Conservation (phyloP, 2,113 vertebrate species). For the Gavialis gangeticus region DNA sequence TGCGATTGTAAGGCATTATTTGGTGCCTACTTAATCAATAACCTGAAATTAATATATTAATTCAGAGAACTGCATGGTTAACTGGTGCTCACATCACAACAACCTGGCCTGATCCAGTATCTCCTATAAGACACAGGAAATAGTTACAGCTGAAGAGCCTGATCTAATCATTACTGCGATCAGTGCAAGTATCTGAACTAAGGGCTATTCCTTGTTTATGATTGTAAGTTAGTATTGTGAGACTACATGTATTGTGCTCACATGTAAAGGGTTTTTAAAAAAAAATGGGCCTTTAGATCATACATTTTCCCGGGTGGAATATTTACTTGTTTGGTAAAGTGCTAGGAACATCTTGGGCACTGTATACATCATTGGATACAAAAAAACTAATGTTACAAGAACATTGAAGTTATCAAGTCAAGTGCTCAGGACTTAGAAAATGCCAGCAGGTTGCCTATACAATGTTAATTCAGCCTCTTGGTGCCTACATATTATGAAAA, state of each 20-base stretch:
- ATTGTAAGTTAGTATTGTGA: not conserved
- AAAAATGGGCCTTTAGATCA: too few species aligned
- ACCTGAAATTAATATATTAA: not conserved
- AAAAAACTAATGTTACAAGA: not conserved
- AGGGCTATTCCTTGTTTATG: too few species aligned
- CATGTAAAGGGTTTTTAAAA: not conserved
- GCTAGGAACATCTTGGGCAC: not conserved
- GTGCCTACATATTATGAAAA: not conserved
- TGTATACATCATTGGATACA: not conserved
- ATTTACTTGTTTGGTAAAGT: not conserved
- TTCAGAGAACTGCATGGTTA: slow-evolving; percentile 10
- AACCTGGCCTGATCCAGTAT: not conserved
- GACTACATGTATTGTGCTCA: not conserved
- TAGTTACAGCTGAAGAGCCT: not conserved
- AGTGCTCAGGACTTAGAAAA: not conserved
- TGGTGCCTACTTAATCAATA: not conserved
- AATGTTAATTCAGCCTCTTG: not conserved
- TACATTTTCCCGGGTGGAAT: not conserved
- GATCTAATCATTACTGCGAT: too few species aligned
- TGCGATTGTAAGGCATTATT: not conserved
- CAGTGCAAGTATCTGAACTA: too few species aligned
- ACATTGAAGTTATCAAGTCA: not conserved
- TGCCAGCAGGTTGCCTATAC: not conserved
- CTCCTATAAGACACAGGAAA: not conserved
- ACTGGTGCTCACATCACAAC: not conserved